A percentile compares a stretch with the other conserved stretches of the same genome.
phyloP scores from a whole-genome alignment of 2,888 invertebrate genomes.

The Tillus elongatus region DNA sequence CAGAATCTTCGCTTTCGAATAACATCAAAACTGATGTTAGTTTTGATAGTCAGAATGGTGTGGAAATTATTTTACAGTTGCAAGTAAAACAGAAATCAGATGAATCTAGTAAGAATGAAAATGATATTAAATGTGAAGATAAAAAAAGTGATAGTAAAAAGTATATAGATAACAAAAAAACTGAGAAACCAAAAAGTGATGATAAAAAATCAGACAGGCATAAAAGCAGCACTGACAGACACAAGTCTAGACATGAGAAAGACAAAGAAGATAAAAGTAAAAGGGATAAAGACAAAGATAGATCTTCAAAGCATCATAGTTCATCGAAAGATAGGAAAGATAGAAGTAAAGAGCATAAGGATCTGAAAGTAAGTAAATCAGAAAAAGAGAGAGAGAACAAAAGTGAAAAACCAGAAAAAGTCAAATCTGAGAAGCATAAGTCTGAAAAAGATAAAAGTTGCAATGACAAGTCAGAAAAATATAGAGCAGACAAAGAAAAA shows the following conservation, averaged over 20 bases:
- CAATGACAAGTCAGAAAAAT: conserved; percentile 39
- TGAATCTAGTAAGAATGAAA: no score
- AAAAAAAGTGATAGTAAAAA: conserved; percentile 19
- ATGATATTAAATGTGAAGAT: conserved; percentile 18
- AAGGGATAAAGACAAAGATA: background rate
- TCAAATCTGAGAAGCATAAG: conserved; percentile 9
- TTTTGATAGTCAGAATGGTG: no score
- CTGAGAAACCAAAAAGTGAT: conserved; percentile 15
- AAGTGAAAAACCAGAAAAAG: background rate
- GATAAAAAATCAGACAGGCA: conserved; percentile 31
- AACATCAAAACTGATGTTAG: no score
- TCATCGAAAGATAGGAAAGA: background rate
- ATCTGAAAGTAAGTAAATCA: conserved; percentile 1
- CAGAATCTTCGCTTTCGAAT: conserved; percentile 3
- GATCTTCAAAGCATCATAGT: background rate
- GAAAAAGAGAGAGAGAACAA: conserved; percentile 1
- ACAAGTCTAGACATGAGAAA: conserved; percentile 19
- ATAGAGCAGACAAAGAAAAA: conserved; percentile 38
- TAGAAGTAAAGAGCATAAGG: background rate
- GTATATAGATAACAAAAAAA: conserved; percentile 19
- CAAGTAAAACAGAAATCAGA: no score
- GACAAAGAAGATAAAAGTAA: background rate
- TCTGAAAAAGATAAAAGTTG: conserved; percentile 20
- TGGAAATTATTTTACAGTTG: no score
- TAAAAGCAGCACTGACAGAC: conserved; percentile 21